Percentiles rank a stretch among this genome's conserved stretches.
Conservation (phyloP, 2,797 vertebrate species). For the Scyliorhinus canicula region DNA sequence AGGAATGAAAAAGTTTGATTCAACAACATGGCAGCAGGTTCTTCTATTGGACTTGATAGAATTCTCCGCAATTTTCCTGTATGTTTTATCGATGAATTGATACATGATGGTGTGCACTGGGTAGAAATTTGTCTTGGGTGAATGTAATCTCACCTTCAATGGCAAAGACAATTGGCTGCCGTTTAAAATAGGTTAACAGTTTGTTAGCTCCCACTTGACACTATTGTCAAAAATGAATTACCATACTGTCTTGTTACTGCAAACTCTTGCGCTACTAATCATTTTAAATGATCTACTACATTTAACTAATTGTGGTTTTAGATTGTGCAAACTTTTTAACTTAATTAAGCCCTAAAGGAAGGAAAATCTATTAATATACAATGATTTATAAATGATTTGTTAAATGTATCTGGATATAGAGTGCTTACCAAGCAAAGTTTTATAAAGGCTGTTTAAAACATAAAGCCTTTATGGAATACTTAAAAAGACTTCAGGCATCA, state of each 20-base stretch:
- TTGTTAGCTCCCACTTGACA: not conserved
- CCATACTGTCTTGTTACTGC: not conserved
- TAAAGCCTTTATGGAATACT: not conserved
- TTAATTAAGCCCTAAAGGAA: not conserved
- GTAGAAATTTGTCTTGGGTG: not conserved
- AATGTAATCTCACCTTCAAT: not conserved
- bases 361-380: not conserved
- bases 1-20: not conserved
- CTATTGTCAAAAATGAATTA: no score
- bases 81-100: not conserved
- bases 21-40: not conserved
- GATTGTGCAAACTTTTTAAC: not conserved
- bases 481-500: not conserved
- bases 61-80: not conserved
- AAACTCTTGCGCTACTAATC: not conserved
- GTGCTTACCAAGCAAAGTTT: not conserved
- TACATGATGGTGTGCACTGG: no score
- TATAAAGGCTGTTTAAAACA: not conserved
- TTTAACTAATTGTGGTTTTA: not conserved
- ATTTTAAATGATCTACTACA: not conserved
- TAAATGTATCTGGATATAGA: not conserved
- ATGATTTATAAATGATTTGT: not conserved
- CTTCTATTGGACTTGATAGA: not conserved
- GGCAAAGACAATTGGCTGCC: not conserved
- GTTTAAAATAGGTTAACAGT: not conserved